A percentile compares a stretch with the other conserved stretches of the same genome.
phyloP scores from a whole-genome alignment of 2,888 invertebrate species.

The Andrena trimmerana region DNA sequence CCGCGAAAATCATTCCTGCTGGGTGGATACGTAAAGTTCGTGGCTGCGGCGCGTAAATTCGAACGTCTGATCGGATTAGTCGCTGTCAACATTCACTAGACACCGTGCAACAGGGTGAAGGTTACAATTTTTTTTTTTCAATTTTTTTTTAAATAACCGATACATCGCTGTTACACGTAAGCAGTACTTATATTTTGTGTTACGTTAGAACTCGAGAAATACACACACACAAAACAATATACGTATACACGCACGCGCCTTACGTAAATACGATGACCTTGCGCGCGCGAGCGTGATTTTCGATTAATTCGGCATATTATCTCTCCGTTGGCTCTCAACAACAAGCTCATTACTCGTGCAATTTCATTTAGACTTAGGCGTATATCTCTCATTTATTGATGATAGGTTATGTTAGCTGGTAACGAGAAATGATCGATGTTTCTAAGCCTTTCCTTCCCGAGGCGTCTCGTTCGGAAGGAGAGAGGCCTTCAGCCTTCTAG shows the following conservation, averaged over 20 bases:
- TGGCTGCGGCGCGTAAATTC: background rate
- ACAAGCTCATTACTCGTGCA: conserved; percentile 37
- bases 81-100: background rate
- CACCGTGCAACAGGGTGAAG: conserved; percentile 7
- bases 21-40: background rate
- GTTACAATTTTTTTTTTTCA: conserved; percentile 7
- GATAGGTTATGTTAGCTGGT: conserved; percentile 8
- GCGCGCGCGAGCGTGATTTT: conserved; percentile 7
- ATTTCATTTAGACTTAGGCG: conserved; percentile 15
- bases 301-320: conserved; percentile 20
- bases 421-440: background rate
- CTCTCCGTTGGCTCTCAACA: conserved; percentile 9
- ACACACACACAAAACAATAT: background rate
- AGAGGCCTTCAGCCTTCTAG: background rate
- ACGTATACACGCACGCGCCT: conserved; percentile 6
- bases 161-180: conserved; percentile 27
- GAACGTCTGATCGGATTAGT: background rate
- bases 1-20: background rate
- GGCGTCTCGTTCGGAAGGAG: conserved; percentile 7
- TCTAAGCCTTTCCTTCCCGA: background rate
- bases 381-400: background rate
- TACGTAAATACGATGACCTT: conserved; percentile 2
- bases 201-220: conserved; percentile 21
- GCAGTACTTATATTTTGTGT: conserved; percentile 33
- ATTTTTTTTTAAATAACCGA: conserved; percentile 14